These are phyloP conservation scores for Tetrao urogallus DNA, from an alignment of 2,113 vertebrate genomes.

Conservation along the genomic window DNA sequence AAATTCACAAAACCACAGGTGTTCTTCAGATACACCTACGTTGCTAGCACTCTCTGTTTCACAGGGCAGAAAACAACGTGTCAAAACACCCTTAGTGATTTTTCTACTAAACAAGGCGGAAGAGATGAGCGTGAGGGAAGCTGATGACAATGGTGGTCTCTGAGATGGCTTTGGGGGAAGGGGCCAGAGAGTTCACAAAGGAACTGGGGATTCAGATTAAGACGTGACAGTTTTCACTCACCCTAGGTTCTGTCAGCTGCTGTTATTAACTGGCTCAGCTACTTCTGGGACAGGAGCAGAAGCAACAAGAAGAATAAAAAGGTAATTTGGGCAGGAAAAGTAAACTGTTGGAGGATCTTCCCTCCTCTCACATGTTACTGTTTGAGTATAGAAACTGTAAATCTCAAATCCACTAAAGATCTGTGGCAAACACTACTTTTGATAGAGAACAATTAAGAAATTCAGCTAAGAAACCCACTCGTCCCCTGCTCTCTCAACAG, in stretches of 20 bases:
- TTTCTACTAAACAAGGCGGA: neutral
- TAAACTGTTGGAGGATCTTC: neutral
- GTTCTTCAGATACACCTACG: neutral
- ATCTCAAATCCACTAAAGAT: neutral
- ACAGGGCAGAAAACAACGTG: neutral
- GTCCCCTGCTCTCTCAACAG: neutral
- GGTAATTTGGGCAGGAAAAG: neutral
- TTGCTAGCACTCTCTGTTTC: neutral
- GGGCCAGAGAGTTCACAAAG: neutral
- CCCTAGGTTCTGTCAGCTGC: neutral
- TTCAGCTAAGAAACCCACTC: neutral
- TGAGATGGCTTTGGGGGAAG: neutral
- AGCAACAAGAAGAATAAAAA: neutral
- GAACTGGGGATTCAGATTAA: neutral
- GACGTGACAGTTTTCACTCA: neutral
- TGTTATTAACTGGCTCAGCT: neutral
- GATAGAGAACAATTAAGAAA: neutral
- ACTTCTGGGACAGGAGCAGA: neutral
- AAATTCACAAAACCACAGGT: neutral
- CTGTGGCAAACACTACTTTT: neutral
- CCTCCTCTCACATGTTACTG: neutral
- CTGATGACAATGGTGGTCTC: neutral
- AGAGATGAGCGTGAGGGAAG: neutral
- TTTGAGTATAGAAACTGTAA: neutral
- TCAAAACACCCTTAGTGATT: neutral